phyloP scores from a whole-genome alignment of 2,888 invertebrate species.

The Zaprionus obscuricornis region DNA sequence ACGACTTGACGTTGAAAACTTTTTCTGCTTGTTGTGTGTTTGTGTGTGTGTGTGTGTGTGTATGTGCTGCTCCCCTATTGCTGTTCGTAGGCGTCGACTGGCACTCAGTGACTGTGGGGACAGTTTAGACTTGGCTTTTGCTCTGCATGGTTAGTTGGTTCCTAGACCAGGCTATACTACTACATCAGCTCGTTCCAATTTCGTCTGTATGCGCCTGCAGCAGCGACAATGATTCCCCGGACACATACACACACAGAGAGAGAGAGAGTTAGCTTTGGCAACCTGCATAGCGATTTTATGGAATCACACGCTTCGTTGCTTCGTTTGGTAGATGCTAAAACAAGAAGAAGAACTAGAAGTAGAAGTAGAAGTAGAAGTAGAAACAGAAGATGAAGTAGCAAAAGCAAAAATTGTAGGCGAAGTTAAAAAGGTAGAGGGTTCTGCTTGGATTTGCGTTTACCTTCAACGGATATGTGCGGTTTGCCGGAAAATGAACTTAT shows the following conservation, averaged over 20 bases:
- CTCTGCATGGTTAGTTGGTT: conserved; percentile 53
- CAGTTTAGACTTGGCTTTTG: conserved; percentile 49
- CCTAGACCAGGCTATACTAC: conserved; percentile 16
- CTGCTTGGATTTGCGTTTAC: conserved; percentile 49
- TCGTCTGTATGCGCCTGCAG: conserved; percentile 40
- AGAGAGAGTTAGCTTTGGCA: no score
- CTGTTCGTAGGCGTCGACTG: conserved; percentile 20
- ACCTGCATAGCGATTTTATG: conserved; percentile 73
- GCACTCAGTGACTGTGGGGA: conserved; percentile 20
- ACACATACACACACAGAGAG: conserved; percentile 22
- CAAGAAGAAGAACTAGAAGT: no score
- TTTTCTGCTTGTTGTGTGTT: conserved; percentile 1
- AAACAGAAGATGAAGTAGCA: no score
- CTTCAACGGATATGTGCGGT: conserved; percentile 71
- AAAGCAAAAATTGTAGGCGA: no score
- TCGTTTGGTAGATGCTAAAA: no score
- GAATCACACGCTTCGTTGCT: conserved; percentile 69
- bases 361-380: no score
- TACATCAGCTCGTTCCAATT: conserved; percentile 22
- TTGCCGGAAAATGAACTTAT: conserved; percentile 76
- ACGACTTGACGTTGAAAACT: no score
- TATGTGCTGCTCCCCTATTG: conserved; percentile 2
- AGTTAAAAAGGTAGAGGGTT: not conserved
- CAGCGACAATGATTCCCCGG: conserved; percentile 64
- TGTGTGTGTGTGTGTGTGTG: no score